Percentiles rank a stretch among this genome's conserved stretches.
Conservation (phyloP, 2,888 invertebrate genomes). For the Epicampocera succincta region DNA sequence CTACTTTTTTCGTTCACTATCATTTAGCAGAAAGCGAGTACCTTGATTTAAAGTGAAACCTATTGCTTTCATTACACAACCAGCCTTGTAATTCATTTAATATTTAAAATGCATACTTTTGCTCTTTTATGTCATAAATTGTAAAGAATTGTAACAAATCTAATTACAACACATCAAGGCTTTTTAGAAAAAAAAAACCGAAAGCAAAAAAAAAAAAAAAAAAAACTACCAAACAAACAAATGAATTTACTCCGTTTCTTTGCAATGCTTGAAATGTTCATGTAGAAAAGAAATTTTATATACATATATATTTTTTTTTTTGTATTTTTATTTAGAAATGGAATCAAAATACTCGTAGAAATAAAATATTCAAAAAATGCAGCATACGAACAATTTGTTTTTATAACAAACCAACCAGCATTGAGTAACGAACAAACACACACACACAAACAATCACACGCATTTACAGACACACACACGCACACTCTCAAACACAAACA, state of each 20-base stretch:
- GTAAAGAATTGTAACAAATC: slow-evolving; percentile 46
- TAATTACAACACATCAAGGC: slow-evolving; percentile 61
- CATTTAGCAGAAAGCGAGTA: background rate
- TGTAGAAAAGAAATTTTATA: slow-evolving; percentile 9
- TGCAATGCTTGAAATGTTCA: slow-evolving; percentile 21
- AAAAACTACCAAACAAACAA: slow-evolving; percentile 14
- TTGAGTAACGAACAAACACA: slow-evolving; percentile 19
- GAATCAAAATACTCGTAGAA: slow-evolving; percentile 54
- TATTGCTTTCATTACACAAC: background rate
- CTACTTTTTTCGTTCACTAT: no score
- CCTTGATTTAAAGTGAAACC: slow-evolving; percentile 14
- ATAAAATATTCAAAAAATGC: slow-evolving; percentile 63
- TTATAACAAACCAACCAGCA: slow-evolving; percentile 54
- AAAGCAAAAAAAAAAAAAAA: background rate
- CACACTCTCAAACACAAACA: slow-evolving; percentile 17
- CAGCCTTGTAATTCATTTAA: slow-evolving; percentile 26
- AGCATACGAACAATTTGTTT: slow-evolving; percentile 57
- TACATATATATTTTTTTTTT: no score
- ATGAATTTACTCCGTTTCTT: slow-evolving; percentile 18
- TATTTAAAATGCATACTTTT: slow-evolving; percentile 47
- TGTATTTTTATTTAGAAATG: slow-evolving; percentile 34
- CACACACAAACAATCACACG: background rate
- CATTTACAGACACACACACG: background rate
- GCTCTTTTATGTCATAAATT: slow-evolving; percentile 38
- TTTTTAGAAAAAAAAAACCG: slow-evolving; percentile 20